Evolutionary conservation across 1,140 invertebrate genomes (phyloP).

Genomic region (Oreohelix idahoensis): DNA sequence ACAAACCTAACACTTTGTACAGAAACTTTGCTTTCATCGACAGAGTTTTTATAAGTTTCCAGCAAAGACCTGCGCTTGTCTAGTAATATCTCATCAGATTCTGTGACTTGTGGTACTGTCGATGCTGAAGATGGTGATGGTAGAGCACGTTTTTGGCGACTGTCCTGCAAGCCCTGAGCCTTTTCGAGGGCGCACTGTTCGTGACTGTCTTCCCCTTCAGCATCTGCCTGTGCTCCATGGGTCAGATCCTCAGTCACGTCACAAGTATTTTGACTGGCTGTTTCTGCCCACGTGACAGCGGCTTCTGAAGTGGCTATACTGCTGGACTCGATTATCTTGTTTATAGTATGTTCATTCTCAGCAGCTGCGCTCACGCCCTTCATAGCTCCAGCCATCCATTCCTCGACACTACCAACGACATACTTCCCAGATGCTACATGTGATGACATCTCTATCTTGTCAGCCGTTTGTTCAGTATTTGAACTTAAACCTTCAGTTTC

Average conservation of each 20-base stretch:
- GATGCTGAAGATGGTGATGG: no score
- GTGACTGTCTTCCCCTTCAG: no score
- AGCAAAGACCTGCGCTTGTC: conserved; percentile 19
- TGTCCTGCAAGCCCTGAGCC: no score
- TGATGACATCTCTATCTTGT: no score
- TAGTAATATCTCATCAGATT: neutral
- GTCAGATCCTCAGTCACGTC: neutral
- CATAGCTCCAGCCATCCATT: no score
- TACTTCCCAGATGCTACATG: no score
- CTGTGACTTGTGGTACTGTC: neutral
- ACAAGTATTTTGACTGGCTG: neutral
- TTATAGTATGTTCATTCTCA: neutral
- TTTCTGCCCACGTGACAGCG: neutral
- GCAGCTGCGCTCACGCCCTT: no score
- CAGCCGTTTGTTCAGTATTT: neutral
- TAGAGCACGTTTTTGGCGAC: neutral
- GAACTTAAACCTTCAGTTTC: neutral
- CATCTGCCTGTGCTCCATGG: no score
- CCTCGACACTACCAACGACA: no score
- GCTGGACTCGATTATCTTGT: neutral
- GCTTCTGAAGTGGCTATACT: neutral
- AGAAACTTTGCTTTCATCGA: neutral
- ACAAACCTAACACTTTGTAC: no score
- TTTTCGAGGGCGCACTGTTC: no score
- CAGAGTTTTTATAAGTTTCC: conserved; percentile 29